Percentiles rank a stretch among this genome's conserved stretches.
phyloP scores from a whole-genome alignment of 1,140 invertebrate genomes.

The Ephestia elutella region DNA sequence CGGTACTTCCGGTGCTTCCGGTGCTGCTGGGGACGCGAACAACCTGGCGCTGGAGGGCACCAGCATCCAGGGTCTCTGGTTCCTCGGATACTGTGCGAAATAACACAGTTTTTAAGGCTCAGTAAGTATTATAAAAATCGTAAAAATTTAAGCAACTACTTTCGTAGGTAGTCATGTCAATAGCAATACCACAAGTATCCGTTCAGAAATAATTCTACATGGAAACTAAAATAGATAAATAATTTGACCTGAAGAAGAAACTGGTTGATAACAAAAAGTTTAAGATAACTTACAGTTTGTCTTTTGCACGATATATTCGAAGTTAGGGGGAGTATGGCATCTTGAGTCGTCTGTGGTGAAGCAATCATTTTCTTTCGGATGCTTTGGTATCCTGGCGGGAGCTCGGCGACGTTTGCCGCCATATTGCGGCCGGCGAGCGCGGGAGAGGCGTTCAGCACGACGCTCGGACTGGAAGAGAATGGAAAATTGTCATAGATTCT shows the following conservation, averaged over 20 bases:
- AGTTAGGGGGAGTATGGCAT: conserved; percentile 47
- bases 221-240: too few relatives aligned
- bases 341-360: conserved; percentile 41
- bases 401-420: conserved; percentile 55
- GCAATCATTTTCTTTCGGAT: conserved; percentile 58
- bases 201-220: too few relatives aligned
- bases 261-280: neutral
- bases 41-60: conserved; percentile 45
- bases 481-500: neutral
- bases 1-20: conserved; percentile 12
- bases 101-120: neutral
- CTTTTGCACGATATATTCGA: conserved; percentile 51
- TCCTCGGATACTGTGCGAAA: conserved; percentile 43
- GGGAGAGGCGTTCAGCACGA: conserved; percentile 57
- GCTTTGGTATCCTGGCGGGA: conserved; percentile 36
- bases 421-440: conserved; percentile 58
- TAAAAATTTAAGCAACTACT: too few relatives aligned
- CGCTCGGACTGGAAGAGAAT: conserved; percentile 51
- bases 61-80: conserved; percentile 42
- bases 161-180: too few relatives aligned
- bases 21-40: conserved; percentile 22
- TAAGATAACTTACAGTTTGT: conserved; percentile 36
- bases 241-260: too few relatives aligned
- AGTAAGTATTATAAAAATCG: neutral
- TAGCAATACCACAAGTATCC: too few relatives aligned